A percentile compares a stretch with the other conserved stretches of the same genome.
phyloP scores from a whole-genome alignment of 92 coral and sea anemone species.

The Diadumene lineata region DNA sequence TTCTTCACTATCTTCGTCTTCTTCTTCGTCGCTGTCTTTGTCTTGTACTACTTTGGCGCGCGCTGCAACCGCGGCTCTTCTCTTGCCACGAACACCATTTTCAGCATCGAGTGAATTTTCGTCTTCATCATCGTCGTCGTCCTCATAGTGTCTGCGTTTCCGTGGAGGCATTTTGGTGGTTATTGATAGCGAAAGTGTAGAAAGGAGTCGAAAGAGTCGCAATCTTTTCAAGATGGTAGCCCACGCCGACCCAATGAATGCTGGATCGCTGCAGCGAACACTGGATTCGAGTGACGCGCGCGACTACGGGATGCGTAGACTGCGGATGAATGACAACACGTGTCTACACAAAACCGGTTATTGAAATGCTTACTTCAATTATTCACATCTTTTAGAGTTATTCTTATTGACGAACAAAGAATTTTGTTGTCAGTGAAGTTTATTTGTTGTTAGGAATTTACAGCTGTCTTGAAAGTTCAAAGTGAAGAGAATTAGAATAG shows the following conservation, averaged over 20 bases:
- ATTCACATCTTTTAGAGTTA: slow-evolving; percentile 8
- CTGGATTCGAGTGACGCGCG: slow-evolving; percentile 26
- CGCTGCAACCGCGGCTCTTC: slow-evolving; percentile 83
- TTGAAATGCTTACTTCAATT: neutral
- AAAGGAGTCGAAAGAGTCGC: slow-evolving; percentile 6
- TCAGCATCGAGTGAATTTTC: slow-evolving; percentile 74
- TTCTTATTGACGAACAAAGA: slow-evolving; percentile 4
- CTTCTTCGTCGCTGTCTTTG: slow-evolving; percentile 70
- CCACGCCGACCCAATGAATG: neutral
- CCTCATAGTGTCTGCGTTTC: slow-evolving; percentile 87
- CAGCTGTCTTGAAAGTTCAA: neutral
- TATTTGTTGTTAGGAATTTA: too few relatives aligned
- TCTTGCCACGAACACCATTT: slow-evolving; percentile 68
- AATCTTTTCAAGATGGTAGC: slow-evolving; percentile 1
- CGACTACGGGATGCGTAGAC: slow-evolving; percentile 30
- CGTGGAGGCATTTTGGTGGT: slow-evolving; percentile 66
- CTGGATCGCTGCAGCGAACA: neutral
- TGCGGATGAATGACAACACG: neutral
- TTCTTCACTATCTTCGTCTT: slow-evolving; percentile 64
- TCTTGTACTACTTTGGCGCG: slow-evolving; percentile 75
- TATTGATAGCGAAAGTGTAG: too few relatives aligned
- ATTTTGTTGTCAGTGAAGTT: neutral
- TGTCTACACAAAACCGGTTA: slow-evolving; percentile 15
- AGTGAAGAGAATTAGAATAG: neutral
- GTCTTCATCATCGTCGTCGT: slow-evolving; percentile 81